Percentiles rank a stretch among this genome's conserved stretches.
Conservation (phyloP, 2,113 vertebrate species). For the Antechinus flavipes region DNA sequence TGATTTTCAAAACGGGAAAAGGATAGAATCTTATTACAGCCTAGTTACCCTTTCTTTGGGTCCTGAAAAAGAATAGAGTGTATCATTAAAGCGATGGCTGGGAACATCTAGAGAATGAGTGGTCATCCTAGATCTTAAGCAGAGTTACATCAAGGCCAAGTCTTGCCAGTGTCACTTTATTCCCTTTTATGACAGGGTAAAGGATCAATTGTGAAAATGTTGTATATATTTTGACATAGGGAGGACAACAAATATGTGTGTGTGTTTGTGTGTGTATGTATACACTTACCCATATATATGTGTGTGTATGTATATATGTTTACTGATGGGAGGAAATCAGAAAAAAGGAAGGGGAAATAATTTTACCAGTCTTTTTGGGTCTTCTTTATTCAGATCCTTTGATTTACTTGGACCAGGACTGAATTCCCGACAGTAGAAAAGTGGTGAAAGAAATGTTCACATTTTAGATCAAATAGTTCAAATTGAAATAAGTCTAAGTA, state of each 20-base stretch:
- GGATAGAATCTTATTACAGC: not conserved
- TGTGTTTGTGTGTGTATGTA: not conserved
- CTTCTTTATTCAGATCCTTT: not conserved
- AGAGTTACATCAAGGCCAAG: not conserved
- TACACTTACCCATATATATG: not conserved
- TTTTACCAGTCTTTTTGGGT: not conserved
- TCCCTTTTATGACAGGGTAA: not conserved
- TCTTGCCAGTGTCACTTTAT: not conserved
- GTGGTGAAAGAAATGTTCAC: not conserved
- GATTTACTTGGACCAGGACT: not conserved
- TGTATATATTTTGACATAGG: not conserved
- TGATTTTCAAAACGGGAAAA: not conserved
- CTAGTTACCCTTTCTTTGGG: not conserved
- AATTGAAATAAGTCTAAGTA: not conserved
- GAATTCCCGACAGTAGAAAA: not conserved
- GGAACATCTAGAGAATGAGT: not conserved
- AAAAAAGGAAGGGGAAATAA: not conserved
- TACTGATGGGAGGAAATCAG: not conserved
- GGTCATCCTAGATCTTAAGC: not conserved
- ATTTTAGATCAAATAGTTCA: not conserved
- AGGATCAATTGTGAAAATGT: not conserved
- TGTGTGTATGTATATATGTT: not conserved
- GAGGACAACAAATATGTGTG: not conserved
- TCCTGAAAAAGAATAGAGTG: not conserved
- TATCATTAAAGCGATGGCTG: not conserved